Evolutionary conservation across 1,140 invertebrate genomes (phyloP).

Genomic region (Phymorhynchus buccinoides): DNA sequence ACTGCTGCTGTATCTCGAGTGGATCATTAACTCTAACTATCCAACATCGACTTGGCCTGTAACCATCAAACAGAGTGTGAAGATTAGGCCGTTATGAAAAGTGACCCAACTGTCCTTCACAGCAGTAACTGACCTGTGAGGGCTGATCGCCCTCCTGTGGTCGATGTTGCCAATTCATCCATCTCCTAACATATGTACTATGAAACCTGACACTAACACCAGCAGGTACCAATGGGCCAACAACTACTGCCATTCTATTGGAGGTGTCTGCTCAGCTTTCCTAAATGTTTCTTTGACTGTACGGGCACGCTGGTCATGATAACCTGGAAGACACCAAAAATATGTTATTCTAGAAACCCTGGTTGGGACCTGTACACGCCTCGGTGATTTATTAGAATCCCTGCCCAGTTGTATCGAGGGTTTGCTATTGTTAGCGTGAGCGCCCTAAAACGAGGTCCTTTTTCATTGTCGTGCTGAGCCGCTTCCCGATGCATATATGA

Average conservation of each 20-base stretch:
- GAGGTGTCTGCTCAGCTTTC: neutral
- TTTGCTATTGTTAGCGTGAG: neutral
- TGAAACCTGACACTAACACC: neutral
- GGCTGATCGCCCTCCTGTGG: neutral
- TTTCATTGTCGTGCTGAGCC: neutral
- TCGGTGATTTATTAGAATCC: neutral
- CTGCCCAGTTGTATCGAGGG: neutral
- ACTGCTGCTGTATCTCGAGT: neutral
- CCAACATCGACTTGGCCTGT: neutral
- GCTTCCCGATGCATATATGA: neutral
- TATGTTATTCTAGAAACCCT: too few relatives aligned
- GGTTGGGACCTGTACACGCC: neutral
- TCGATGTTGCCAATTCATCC: neutral
- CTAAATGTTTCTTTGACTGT: neutral
- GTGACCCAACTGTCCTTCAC: neutral
- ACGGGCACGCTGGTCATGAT: neutral
- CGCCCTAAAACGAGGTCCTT: neutral
- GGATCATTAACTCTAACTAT: neutral
- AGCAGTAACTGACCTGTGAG: neutral
- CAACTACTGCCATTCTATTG: neutral
- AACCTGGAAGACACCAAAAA: neutral
- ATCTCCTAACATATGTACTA: neutral
- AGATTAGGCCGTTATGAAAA: neutral
- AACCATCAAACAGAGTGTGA: neutral
- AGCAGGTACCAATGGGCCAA: too few relatives aligned